Conservation (phyloP, 2,888 invertebrate species). For the Drosophila planitibia region DNA sequence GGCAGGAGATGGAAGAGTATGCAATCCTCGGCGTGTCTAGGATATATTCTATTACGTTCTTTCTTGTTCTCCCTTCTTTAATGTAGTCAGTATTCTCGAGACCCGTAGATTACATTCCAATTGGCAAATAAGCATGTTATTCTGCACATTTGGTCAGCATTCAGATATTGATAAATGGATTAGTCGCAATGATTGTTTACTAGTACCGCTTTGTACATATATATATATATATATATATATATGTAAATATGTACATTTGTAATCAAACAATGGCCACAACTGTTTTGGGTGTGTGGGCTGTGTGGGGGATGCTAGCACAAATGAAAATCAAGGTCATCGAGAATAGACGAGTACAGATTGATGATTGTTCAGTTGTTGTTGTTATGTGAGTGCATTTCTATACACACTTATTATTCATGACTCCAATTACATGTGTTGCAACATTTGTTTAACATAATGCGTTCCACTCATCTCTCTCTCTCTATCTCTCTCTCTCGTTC, state of each 20-base stretch:
- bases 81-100: neutral
- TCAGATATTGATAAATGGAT: neutral
- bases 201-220: neutral
- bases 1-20: neutral
- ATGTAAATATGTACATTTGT: neutral
- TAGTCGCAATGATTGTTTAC: neutral
- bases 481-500: neutral
- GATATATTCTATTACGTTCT: neutral
- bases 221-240: neutral
- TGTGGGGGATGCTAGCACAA: conserved; percentile 10
- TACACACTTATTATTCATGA: conserved; percentile 16
- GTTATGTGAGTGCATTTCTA: neutral
- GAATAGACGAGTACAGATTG: conserved; percentile 11
- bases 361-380: conserved; percentile 29
- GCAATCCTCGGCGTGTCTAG: neutral
- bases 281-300: conserved; percentile 19
- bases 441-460: conserved; percentile 47
- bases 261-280: conserved; percentile 24
- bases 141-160: neutral
- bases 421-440: conserved; percentile 49
- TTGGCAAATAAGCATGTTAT: neutral
- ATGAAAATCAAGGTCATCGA: conserved; percentile 3
- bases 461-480: conserved; percentile 26
- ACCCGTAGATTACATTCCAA: neutral
- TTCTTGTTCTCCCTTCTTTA: neutral